These are phyloP conservation scores for Melanophora roralis DNA, from an alignment of 2,888 invertebrate genomes.

Conservation along the genomic window DNA sequence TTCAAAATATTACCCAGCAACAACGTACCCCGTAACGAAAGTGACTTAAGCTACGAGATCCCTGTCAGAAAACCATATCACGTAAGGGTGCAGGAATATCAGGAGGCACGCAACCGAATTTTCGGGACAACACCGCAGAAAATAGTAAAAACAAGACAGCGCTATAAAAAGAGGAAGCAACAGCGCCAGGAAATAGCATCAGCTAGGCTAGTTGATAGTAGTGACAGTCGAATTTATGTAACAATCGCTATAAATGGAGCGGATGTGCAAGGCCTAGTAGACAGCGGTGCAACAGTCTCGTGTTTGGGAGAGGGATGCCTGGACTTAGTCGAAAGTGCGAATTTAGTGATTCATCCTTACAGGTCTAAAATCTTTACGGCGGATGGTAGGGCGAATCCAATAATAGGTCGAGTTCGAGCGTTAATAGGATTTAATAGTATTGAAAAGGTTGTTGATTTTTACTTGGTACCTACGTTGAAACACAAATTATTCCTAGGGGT, in stretches of 20 bases:
- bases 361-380: background rate
- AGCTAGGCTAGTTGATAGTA: background rate
- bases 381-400: slow-evolving; percentile 2
- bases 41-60: background rate
- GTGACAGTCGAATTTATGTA: background rate
- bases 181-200: background rate
- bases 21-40: background rate
- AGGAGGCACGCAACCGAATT: background rate
- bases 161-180: background rate
- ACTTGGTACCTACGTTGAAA: slow-evolving; percentile 24
- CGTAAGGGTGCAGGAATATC: background rate
- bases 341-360: background rate
- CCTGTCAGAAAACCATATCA: background rate
- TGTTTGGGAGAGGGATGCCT: slow-evolving; percentile 7
- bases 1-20: background rate
- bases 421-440: slow-evolving; percentile 13
- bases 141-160: background rate
- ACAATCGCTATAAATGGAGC: background rate
- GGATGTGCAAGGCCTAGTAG: slow-evolving; percentile 5
- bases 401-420: slow-evolving; percentile 25
- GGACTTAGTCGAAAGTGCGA: background rate
- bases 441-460: slow-evolving; percentile 1
- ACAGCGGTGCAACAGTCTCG: slow-evolving; percentile 21
- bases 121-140: background rate
- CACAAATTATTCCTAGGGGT: slow-evolving; percentile 33